These are phyloP conservation scores for Flabesymbios commensalis DNA, from an alignment of 2,888 invertebrate species.

Conservation along the genomic window DNA sequence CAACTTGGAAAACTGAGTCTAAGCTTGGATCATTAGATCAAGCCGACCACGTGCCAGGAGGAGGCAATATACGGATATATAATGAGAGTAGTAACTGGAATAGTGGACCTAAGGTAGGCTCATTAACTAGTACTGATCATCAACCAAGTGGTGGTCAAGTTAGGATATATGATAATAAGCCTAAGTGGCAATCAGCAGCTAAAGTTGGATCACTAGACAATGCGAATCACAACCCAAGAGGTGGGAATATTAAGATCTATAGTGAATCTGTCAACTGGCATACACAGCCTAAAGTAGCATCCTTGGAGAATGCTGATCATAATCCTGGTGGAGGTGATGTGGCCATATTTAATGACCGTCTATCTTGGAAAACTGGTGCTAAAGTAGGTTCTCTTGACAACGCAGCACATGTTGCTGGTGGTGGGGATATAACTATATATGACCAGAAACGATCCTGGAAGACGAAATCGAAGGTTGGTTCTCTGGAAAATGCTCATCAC, in stretches of 20 bases:
- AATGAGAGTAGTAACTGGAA: slow-evolving; percentile 2
- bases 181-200: slow-evolving; percentile 7
- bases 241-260: slow-evolving; percentile 14
- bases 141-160: too few species aligned
- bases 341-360: not conserved
- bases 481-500: slow-evolving; percentile 25
- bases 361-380: slow-evolving; percentile 32
- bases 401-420: slow-evolving; percentile 17
- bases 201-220: slow-evolving; percentile 8
- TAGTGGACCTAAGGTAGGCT: not conserved
- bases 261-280: slow-evolving; percentile 24
- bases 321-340: slow-evolving; percentile 26
- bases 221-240: not conserved
- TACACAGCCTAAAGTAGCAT: slow-evolving; percentile 29
- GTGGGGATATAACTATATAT: not conserved
- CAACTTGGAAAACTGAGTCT: slow-evolving; percentile 30
- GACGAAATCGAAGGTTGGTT: slow-evolving; percentile 21
- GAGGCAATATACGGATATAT: slow-evolving; percentile 20
- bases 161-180: slow-evolving; percentile 10
- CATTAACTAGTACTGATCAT: not conserved
- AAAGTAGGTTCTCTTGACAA: slow-evolving; percentile 36
- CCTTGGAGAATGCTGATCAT: slow-evolving; percentile 28
- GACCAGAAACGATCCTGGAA: not conserved
- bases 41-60: slow-evolving; percentile 27
- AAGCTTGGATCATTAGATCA: slow-evolving; percentile 35